Conservation (phyloP, 2,888 invertebrate genomes). For the Drosophila paranaensis region DNA sequence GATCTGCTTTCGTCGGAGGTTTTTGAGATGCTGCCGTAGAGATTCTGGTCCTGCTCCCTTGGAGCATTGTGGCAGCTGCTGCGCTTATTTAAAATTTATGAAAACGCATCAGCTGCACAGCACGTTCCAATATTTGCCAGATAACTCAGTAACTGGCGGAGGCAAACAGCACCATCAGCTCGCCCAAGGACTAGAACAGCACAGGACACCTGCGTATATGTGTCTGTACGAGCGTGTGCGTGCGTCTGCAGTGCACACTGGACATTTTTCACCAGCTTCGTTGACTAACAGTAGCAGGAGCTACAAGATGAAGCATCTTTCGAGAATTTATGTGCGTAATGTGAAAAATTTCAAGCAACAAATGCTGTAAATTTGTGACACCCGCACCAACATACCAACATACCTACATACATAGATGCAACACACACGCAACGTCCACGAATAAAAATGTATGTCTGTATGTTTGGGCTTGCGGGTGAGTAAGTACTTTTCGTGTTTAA, state of each 20-base stretch:
- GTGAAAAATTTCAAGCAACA: conserved; percentile 73
- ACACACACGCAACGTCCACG: conserved; percentile 1
- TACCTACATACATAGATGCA: not conserved
- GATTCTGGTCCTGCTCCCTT: conserved; percentile 13
- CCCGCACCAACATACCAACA: conserved; percentile 6
- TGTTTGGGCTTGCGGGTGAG: conserved; percentile 33
- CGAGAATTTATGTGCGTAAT: conserved; percentile 72
- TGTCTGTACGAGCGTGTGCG: conserved; percentile 5
- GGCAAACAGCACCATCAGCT: conserved; percentile 67
- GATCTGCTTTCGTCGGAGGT: conserved; percentile 13
- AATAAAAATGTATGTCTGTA: not conserved
- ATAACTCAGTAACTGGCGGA: conserved; percentile 76
- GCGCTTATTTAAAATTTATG: conserved; percentile 79
- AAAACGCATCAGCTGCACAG: conserved; percentile 81
- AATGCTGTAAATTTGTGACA: conserved; percentile 67
- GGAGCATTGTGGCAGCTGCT: conserved; percentile 61
- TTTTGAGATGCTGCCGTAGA: conserved; percentile 1
- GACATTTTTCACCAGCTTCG: conserved; percentile 76
- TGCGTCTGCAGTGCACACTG: conserved; percentile 45
- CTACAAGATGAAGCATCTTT: conserved; percentile 53
- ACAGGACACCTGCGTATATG: conserved; percentile 50
- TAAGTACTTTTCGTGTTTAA: conserved; percentile 69
- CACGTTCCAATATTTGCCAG: conserved; percentile 79
- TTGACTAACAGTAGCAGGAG: conserved; percentile 42
- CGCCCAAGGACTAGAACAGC: conserved; percentile 62